These are phyloP conservation scores for Holcopasites calliopsidis DNA, from an alignment of 1,140 invertebrate species.

Conservation along the genomic window DNA sequence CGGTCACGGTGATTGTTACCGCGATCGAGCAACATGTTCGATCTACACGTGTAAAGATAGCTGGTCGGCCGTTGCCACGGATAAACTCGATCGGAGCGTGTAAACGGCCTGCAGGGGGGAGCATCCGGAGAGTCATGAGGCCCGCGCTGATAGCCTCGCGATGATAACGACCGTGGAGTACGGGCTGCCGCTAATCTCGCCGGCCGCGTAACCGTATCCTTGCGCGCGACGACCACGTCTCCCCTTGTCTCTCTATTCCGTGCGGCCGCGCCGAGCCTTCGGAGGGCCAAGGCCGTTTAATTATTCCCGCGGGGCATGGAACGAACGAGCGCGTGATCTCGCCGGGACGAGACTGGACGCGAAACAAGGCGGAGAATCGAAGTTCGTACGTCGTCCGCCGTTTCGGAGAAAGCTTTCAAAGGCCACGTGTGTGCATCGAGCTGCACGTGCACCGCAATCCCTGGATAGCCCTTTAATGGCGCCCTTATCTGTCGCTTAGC, in stretches of 20 bases:
- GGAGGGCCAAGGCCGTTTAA: neutral
- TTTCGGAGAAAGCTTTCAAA: constrained; percentile 22
- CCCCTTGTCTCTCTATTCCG: constrained; percentile 45
- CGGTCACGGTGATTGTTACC: constrained; percentile 28
- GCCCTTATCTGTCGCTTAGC: constrained; percentile 36
- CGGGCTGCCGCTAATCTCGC: constrained; percentile 43
- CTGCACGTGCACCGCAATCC: constrained; percentile 32
- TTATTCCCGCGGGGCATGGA: neutral
- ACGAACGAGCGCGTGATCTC: constrained; percentile 2
- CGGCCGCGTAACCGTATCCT: constrained; percentile 51
- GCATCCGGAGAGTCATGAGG: constrained; percentile 55
- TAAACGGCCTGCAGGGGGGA: constrained; percentile 48
- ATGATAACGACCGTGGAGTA: constrained; percentile 43
- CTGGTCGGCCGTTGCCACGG: constrained; percentile 30
- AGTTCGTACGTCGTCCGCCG: neutral
- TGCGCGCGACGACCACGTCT: neutral
- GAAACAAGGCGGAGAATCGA: constrained; percentile 2
- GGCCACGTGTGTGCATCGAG: constrained; percentile 53
- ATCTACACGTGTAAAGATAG: constrained; percentile 58
- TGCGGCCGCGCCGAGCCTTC: constrained; percentile 21
- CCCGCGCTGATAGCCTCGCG: constrained; percentile 40
- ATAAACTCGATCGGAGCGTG: constrained; percentile 60
- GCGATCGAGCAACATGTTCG: constrained; percentile 36
- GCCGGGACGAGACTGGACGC: neutral
- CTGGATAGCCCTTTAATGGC: constrained; percentile 43